Percentiles rank a stretch among this genome's conserved stretches.
These are phyloP conservation scores for Eilema caniola DNA, from an alignment of 2,888 invertebrate genomes.

Conservation along the genomic window DNA sequence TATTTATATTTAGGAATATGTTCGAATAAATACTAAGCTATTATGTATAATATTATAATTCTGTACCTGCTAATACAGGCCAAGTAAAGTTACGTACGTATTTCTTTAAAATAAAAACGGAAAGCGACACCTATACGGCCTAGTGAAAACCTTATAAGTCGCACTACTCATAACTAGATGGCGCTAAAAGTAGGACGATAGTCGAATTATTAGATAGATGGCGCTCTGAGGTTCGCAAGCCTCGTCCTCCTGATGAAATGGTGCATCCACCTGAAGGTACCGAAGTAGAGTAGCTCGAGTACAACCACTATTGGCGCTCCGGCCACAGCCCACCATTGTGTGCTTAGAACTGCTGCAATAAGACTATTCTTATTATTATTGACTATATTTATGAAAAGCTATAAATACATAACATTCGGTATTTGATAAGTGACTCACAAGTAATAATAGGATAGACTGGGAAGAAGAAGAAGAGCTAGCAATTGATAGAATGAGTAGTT, in stretches of 20 bases:
- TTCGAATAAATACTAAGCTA: too few relatives aligned
- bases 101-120: not conserved
- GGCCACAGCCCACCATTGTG: conserved; percentile 52
- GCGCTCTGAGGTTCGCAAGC: conserved; percentile 22
- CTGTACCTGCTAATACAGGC: too few relatives aligned
- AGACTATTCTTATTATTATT: too few relatives aligned
- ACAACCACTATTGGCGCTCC: conserved; percentile 51
- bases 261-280: conserved; percentile 50
- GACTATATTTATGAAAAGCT: too few relatives aligned
- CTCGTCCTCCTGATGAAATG: conserved; percentile 49
- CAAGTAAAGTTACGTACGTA: too few relatives aligned
- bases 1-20: too few relatives aligned
- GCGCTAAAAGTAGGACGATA: not conserved
- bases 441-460: not conserved
- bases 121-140: not conserved
- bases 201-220: conserved; percentile 22
- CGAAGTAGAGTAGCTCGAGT: conserved; percentile 62
- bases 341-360: conserved; percentile 46
- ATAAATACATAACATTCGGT: not conserved
- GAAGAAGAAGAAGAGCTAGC: too few relatives aligned
- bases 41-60: too few relatives aligned
- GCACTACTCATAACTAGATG: not conserved
- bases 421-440: too few relatives aligned
- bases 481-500: too few relatives aligned
- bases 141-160: not conserved